Conservation (phyloP, 1,140 invertebrate species). For the Anagrus nilaparvatae region DNA sequence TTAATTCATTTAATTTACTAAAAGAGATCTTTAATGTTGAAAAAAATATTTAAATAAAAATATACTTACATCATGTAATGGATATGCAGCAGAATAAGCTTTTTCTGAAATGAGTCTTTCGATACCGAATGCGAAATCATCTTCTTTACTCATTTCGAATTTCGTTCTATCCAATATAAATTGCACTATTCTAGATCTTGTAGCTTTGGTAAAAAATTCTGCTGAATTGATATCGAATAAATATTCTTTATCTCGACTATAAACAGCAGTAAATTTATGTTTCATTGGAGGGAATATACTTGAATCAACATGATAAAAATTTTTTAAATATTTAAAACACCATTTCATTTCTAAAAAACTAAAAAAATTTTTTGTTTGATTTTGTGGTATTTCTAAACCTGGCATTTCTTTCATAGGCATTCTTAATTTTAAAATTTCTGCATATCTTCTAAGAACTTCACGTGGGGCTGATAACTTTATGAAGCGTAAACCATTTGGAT, state of each 20-base stretch:
- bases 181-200: constrained; percentile 79
- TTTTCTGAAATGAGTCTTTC: constrained; percentile 62
- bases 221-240: constrained; percentile 72
- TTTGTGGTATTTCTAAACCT: constrained; percentile 47
- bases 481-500: constrained; percentile 53
- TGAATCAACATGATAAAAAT: constrained; percentile 53
- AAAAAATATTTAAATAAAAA: no score
- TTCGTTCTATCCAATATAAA: constrained; percentile 83
- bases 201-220: constrained; percentile 77
- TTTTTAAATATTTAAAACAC: constrained; percentile 48
- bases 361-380: constrained; percentile 50
- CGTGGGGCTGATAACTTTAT: constrained; percentile 80
- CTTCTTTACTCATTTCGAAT: constrained; percentile 53
- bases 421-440: constrained; percentile 86
- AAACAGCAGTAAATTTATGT: constrained; percentile 70
- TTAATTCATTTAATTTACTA: no score
- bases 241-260: constrained; percentile 78
- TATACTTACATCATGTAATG: constrained; percentile 62
- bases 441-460: constrained; percentile 77
- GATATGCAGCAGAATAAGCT: constrained; percentile 65
- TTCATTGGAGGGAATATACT: constrained; percentile 58
- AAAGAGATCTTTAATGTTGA: no score
- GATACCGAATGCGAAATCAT: constrained; percentile 70
- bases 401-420: constrained; percentile 88
- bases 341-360: constrained; percentile 51